These are phyloP conservation scores for Acleris laterana DNA, from an alignment of 2,888 invertebrate species.

Conservation along the genomic window DNA sequence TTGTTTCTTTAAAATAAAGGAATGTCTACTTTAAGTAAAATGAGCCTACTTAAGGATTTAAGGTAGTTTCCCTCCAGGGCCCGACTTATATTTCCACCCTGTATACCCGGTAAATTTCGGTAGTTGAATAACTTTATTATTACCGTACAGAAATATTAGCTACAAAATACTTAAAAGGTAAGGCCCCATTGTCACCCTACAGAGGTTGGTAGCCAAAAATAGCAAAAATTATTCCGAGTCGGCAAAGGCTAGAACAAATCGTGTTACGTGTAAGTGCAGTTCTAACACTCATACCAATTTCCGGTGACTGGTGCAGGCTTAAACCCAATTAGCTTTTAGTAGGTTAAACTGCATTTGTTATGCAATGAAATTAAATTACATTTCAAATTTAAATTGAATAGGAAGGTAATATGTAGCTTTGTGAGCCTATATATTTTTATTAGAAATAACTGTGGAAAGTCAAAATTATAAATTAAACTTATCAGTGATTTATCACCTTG, in stretches of 20 bases:
- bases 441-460: too few relatives aligned
- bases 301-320: conserved; percentile 23
- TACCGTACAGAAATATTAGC: background rate
- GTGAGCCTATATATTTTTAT: too few relatives aligned
- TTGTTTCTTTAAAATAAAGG: too few relatives aligned
- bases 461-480: too few relatives aligned
- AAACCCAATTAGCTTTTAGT: conserved; percentile 11
- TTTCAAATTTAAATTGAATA: background rate
- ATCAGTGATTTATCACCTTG: too few relatives aligned
- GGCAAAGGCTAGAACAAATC: conserved; percentile 27
- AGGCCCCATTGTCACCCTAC: conserved; percentile 17
- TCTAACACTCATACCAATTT: conserved; percentile 27
- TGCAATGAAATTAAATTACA: background rate
- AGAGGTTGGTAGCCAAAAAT: conserved; percentile 25
- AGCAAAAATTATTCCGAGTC: conserved; percentile 22
- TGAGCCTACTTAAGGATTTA: too few relatives aligned
- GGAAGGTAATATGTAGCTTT: too few relatives aligned
- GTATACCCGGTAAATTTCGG: too few relatives aligned
- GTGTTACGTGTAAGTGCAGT: conserved; percentile 30
- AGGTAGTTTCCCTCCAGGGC: too few relatives aligned
- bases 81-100: too few relatives aligned
- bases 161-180: background rate
- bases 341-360: conserved; percentile 1
- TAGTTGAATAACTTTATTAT: too few relatives aligned
- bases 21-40: too few relatives aligned